A percentile compares a stretch with the other conserved stretches of the same genome.
Evolutionary conservation across 2,113 vertebrate genomes (phyloP).

Genomic region (Fukomys damarensis): DNA sequence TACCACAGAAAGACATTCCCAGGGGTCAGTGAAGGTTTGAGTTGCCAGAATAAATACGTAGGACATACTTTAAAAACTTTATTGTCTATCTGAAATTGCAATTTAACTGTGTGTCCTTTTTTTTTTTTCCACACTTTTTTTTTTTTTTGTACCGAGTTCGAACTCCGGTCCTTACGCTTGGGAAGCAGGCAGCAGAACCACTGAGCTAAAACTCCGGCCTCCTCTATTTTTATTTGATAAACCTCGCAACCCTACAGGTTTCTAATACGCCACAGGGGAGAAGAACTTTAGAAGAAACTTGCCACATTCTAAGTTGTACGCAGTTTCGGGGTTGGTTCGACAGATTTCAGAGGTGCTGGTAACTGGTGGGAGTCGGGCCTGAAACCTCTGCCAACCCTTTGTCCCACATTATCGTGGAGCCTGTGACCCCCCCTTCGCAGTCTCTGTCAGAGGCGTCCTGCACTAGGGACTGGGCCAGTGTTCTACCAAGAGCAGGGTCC

Average conservation of each 20-base stretch:
- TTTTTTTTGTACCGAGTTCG: too few relatives aligned
- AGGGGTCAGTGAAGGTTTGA: neutral
- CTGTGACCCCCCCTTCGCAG: neutral
- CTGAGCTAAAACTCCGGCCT: too few relatives aligned
- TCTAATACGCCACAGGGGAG: neutral
- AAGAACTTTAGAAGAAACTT: neutral
- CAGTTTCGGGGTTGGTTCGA: neutral
- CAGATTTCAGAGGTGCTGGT: neutral
- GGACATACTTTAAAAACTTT: neutral
- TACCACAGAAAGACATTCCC: neutral
- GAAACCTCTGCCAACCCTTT: neutral
- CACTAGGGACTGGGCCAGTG: neutral
- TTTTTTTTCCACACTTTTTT: neutral
- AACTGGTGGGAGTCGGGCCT: neutral
- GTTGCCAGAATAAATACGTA: neutral
- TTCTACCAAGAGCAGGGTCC: neutral
- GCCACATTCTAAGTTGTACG: neutral
- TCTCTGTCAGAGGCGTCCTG: neutral
- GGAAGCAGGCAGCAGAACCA: too few relatives aligned
- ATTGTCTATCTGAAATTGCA: neutral
- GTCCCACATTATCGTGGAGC: accelerated
- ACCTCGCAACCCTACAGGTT: neutral
- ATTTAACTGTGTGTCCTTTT: neutral
- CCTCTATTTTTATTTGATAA: neutral
- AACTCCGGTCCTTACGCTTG: too few relatives aligned